Conservation (phyloP, 2,888 invertebrate species). For the Coecobrya sp. region DNA sequence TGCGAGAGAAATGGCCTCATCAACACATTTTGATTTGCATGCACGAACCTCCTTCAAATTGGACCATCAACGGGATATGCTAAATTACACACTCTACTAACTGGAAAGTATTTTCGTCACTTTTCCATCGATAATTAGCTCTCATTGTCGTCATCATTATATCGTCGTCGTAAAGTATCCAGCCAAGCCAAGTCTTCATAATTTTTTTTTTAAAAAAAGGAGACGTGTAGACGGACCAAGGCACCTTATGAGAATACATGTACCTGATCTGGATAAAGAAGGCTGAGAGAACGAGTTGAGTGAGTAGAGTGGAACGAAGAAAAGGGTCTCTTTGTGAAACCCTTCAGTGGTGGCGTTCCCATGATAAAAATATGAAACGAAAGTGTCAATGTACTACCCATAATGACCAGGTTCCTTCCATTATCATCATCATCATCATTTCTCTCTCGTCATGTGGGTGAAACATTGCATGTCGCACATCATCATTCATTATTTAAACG, state of each 20-base stretch:
- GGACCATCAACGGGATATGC: conserved; percentile 77
- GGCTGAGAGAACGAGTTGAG: not conserved
- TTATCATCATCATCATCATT: conserved; percentile 51
- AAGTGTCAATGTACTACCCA: conserved; percentile 79
- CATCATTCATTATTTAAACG: conserved; percentile 47
- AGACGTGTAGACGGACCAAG: not conserved
- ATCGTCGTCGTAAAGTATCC: conserved; percentile 24
- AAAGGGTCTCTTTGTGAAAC: conserved; percentile 65
- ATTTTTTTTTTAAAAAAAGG: not conserved
- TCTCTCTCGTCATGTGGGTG: conserved; percentile 48
- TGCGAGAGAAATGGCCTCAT: not conserved
- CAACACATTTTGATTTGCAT: conserved; percentile 69
- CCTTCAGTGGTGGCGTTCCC: conserved; percentile 64
- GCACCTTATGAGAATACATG: conserved; percentile 63
- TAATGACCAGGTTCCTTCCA: conserved; percentile 81
- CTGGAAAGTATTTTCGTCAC: conserved; percentile 73
- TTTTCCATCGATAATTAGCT: conserved; percentile 69
- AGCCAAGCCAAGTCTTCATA: not conserved
- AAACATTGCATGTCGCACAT: conserved; percentile 66
- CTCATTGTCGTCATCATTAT: conserved; percentile 56
- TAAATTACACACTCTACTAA: conserved; percentile 70
- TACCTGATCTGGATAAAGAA: conserved; percentile 23
- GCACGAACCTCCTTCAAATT: conserved; percentile 75
- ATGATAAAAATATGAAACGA: conserved; percentile 70
- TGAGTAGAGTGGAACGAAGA: conserved; percentile 17